Evolutionary conservation across 2,113 vertebrate genomes (phyloP).

Genomic region (Anseranas semipalmata): DNA sequence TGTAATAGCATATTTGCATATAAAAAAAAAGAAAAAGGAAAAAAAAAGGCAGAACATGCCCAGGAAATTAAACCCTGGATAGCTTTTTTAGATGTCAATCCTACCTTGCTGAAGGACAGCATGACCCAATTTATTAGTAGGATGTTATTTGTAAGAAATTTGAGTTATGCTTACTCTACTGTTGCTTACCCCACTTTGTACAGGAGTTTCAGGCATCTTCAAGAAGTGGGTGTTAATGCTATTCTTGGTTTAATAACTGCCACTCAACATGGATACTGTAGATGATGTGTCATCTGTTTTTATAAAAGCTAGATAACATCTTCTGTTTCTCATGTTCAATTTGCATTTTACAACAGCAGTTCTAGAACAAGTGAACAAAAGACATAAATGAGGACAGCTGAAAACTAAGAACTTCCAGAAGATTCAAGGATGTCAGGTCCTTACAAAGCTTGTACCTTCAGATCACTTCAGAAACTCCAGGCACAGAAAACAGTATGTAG

Average conservation of each 20-base stretch:
- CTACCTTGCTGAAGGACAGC: background rate
- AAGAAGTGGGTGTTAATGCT: background rate
- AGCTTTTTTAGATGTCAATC: background rate
- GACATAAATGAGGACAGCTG: background rate
- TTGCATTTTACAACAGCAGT: constrained; percentile 5
- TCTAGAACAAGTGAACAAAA: constrained; percentile 4
- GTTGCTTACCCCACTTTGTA: background rate
- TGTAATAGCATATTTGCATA: background rate
- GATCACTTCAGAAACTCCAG: background rate
- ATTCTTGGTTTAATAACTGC: background rate
- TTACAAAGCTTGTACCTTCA: background rate
- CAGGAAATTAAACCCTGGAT: background rate
- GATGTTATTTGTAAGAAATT: background rate
- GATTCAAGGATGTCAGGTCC: background rate
- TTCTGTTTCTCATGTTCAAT: background rate
- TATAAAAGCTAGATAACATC: background rate
- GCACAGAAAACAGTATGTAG: rapidly evolving
- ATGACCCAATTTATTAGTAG: background rate
- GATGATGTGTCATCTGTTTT: background rate
- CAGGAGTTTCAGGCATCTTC: constrained; percentile 1
- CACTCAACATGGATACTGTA: background rate
- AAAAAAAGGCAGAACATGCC: background rate
- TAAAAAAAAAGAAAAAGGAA: background rate
- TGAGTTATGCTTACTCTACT: background rate
- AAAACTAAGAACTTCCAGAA: background rate